Conservation (phyloP, 2,888 invertebrate species). For the Troides oblongomaculatus region DNA sequence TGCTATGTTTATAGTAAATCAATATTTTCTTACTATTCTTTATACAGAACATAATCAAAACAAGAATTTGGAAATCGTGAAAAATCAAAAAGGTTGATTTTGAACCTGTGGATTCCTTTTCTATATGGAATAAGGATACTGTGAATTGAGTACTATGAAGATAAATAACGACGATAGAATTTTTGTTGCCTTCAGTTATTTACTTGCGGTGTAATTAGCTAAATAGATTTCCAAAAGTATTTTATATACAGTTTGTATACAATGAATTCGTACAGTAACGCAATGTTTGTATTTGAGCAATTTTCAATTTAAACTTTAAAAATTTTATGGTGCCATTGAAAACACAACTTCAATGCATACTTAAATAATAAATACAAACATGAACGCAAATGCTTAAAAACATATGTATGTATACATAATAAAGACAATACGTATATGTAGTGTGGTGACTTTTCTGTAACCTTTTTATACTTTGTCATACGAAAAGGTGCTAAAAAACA, state of each 20-base stretch:
- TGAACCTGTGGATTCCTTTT: too few relatives aligned
- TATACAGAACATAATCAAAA: too few relatives aligned
- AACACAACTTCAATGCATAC: not conserved
- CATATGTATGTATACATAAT: not conserved
- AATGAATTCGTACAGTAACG: not conserved
- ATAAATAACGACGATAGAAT: too few relatives aligned
- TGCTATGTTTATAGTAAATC: too few relatives aligned
- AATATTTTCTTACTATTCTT: too few relatives aligned
- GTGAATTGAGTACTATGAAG: too few relatives aligned
- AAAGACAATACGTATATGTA: too few relatives aligned
- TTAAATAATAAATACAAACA: not conserved
- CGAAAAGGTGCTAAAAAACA: too few relatives aligned
- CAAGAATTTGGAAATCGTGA: too few relatives aligned
- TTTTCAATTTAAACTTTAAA: not conserved
- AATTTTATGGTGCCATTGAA: constrained; percentile 1
- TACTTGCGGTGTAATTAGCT: not conserved
- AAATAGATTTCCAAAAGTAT: not conserved
- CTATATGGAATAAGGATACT: too few relatives aligned
- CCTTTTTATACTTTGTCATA: not conserved
- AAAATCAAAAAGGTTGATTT: too few relatives aligned
- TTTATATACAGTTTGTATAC: not conserved
- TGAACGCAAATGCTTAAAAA: not conserved
- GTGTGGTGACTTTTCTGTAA: not conserved
- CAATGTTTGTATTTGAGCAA: not conserved
- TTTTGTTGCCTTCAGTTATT: too few relatives aligned